phyloP scores from a whole-genome alignment of 2,888 invertebrate species.

The Anthrax anthrax region DNA sequence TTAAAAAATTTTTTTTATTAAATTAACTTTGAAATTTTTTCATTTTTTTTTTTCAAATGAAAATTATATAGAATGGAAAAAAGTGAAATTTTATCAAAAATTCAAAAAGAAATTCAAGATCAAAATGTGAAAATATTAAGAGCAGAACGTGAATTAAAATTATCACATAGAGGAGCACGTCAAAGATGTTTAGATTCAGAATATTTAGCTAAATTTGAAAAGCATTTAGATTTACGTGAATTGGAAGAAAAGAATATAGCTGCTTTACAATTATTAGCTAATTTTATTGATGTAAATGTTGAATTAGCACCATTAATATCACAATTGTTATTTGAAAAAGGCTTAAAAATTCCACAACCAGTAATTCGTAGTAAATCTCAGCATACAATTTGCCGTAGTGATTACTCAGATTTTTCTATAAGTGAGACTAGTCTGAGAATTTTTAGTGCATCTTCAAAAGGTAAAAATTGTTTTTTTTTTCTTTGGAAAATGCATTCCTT shows the following conservation, averaged over 20 bases:
- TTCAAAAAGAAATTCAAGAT: conserved; percentile 28
- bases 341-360: conserved; percentile 27
- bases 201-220: conserved; percentile 21
- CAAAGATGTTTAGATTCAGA: conserved; percentile 22
- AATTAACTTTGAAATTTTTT: neutral
- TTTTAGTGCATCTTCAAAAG: conserved; percentile 18
- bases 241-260: conserved; percentile 43
- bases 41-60: neutral
- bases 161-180: conserved; percentile 20
- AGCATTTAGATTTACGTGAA: conserved; percentile 42
- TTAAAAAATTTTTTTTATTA: neutral
- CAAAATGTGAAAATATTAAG: conserved; percentile 29
- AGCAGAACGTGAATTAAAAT: conserved; percentile 29
- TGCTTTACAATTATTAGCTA: conserved; percentile 40
- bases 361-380: conserved; percentile 20
- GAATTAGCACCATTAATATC: conserved; percentile 24
- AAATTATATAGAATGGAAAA: conserved; percentile 22
- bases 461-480: conserved; percentile 13
- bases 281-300: conserved; percentile 31
- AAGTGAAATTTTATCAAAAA: conserved; percentile 21
- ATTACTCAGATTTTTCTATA: conserved; percentile 15
- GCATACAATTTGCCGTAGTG: conserved; percentile 19
- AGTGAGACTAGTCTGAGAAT: conserved; percentile 9
- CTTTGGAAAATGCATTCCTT: too few relatives aligned
- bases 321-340: conserved; percentile 23